Percentiles rank a stretch among this genome's conserved stretches.
Evolutionary conservation across 1,140 invertebrate genomes (phyloP).

Genomic region (Sycophaga agraensis): DNA sequence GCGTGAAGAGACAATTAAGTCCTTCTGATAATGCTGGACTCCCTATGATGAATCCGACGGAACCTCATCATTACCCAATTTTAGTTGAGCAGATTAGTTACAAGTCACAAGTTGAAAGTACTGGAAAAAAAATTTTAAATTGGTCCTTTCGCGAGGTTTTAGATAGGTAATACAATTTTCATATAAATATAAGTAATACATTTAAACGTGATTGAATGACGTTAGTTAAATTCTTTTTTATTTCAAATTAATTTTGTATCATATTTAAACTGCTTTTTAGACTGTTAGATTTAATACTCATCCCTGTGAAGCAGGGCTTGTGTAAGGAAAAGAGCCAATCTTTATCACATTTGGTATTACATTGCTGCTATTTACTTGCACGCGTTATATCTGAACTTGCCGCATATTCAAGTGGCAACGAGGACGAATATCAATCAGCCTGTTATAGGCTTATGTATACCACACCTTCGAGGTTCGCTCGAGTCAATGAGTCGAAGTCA

Average conservation of each 20-base stretch:
- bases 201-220: too few relatives aligned
- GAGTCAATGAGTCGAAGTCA: slow-evolving; percentile 82
- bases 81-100: slow-evolving; percentile 81
- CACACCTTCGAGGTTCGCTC: slow-evolving; percentile 87
- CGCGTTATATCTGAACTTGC: slow-evolving; percentile 87
- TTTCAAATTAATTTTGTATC: neutral
- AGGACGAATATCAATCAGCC: slow-evolving; percentile 67
- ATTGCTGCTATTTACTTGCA: slow-evolving; percentile 83
- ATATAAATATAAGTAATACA: neutral
- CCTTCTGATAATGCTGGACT: slow-evolving; percentile 71
- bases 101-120: slow-evolving; percentile 57
- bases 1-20: slow-evolving; percentile 62
- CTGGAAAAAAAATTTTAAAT: slow-evolving; percentile 48
- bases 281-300: slow-evolving; percentile 77
- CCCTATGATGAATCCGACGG: slow-evolving; percentile 70
- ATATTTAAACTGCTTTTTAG: too few relatives aligned
- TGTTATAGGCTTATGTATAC: slow-evolving; percentile 74
- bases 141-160: slow-evolving; percentile 86
- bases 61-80: slow-evolving; percentile 75
- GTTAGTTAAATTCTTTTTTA: neutral
- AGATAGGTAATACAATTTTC: slow-evolving; percentile 50
- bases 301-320: slow-evolving; percentile 73
- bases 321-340: slow-evolving; percentile 62
- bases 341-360: slow-evolving; percentile 69
- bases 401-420: slow-evolving; percentile 70